A percentile compares a stretch with the other conserved stretches of the same genome.
Evolutionary conservation across 2,888 invertebrate species (phyloP).

Genomic region (Clanis bilineata): DNA sequence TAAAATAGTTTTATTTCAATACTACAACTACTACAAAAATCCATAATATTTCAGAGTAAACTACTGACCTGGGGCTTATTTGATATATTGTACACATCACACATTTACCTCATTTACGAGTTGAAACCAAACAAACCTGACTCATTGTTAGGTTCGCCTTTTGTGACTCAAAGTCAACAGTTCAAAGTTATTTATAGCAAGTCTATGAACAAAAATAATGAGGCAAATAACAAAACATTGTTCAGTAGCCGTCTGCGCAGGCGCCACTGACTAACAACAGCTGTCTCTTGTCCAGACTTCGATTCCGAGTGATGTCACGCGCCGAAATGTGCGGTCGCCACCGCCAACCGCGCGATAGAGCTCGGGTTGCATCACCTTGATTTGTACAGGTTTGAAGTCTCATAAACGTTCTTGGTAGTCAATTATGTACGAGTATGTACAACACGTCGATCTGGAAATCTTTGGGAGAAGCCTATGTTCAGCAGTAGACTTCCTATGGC

Average conservation of each 20-base stretch:
- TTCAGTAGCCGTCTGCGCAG: slow-evolving; percentile 15
- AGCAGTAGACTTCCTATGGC: no score
- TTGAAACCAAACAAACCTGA: neutral
- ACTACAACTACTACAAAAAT: no score
- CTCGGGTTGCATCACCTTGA: slow-evolving; percentile 17
- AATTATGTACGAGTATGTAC: neutral
- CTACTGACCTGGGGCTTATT: neutral
- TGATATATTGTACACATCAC: no score
- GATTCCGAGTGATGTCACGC: slow-evolving; percentile 19
- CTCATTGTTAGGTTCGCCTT: neutral
- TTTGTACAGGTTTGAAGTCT: neutral
- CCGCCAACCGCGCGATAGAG: no score
- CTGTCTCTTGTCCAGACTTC: slow-evolving; percentile 30
- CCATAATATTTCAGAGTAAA: no score
- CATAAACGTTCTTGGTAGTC: neutral
- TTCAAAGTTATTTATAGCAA: neutral
- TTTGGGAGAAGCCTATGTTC: no score
- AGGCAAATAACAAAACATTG: slow-evolving; percentile 10
- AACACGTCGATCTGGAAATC: no score
- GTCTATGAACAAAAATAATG: slow-evolving; percentile 3
- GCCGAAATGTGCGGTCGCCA: slow-evolving; percentile 9
- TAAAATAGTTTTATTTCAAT: no score
- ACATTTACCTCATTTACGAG: neutral
- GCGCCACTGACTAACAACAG: slow-evolving; percentile 34
- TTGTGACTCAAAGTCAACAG: neutral